Evolutionary conservation across 2,797 vertebrate genomes (phyloP), one percentile per base, ranked within the genome.

Genomic region (Chelmon rostratus): DNA sequence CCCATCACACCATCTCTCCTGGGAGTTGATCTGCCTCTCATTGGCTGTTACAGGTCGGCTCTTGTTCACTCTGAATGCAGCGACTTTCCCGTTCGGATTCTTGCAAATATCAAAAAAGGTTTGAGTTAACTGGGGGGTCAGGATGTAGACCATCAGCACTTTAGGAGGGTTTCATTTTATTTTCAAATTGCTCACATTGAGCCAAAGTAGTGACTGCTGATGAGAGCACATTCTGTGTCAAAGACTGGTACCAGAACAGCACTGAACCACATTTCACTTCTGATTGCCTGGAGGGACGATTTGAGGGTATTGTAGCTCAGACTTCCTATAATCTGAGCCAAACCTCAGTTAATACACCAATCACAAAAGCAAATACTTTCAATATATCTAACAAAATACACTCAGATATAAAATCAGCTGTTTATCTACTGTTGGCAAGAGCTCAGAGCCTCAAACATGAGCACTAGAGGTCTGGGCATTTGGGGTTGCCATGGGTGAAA

Each of bases 141-240:
- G 31, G 53, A 68, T 18, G 23, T 8, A 76, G 70, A 40, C 21
- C 58, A 13, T 23, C 2, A n/a, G 73, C 68, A 53, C 49, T 35
- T 42, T 76, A 68, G 19, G 18, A 33, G 40, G n/a, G 70, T 63
- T 44, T 2, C 40, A 44, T 81, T 54, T 71, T 58, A 74, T 83
- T 75, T 64, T 42, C 18, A 47, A 68, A 68, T 44, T 38, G 3
- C 72, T 76, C 11, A 4, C 46, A 50, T 64, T 79, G 23, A 80
- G 70, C 46, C 71, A 46, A 59, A 69, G 78, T 74, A 66, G 67
- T 13, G 42, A 76, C 63, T n/a, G 63, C 73, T 82, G 83, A 86
- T 73, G 72, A 71, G 56, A 73, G 44, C 68, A 19, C 19, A 57
- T 35, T 61, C 59, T 44, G 44, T 49, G 62, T 28, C 61, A 58